Evolutionary conservation across 2,113 vertebrate species (phyloP).

Genomic region (Grallaria varia): DNA sequence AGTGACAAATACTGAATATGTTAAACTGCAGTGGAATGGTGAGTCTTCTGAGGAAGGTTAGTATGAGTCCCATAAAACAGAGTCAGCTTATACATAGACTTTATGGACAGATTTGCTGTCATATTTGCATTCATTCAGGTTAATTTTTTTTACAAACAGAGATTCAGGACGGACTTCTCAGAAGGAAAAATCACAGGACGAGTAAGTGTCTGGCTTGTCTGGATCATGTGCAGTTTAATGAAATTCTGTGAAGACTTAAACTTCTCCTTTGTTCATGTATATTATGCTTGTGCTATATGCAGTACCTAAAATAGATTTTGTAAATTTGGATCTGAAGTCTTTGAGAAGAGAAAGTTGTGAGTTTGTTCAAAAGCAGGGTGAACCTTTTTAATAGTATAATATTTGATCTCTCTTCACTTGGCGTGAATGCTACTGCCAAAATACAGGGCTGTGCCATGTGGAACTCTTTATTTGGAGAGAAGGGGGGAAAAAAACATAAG

Average conservation of each 20-base stretch:
- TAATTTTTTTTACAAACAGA: constrained; percentile 75
- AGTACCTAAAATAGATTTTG: neutral
- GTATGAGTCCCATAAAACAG: neutral
- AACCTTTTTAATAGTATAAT: neutral
- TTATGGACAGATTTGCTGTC: neutral
- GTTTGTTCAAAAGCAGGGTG: neutral
- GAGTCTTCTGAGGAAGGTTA: neutral
- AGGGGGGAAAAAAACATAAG: neutral
- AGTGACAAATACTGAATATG: neutral
- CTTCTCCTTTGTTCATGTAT: neutral
- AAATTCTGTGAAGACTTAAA: neutral
- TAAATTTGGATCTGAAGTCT: neutral
- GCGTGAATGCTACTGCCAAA: neutral
- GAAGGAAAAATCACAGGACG: constrained; percentile 99
- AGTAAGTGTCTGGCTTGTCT: constrained; percentile 77
- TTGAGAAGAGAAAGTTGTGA: neutral
- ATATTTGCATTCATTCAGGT: neutral
- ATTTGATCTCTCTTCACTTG: neutral
- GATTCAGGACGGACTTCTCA: constrained; percentile 98
- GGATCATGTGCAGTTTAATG: neutral
- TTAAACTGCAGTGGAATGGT: neutral
- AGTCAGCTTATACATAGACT: neutral
- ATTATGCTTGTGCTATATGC: neutral
- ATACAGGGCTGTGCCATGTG: neutral
- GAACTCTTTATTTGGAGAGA: neutral